Percentiles rank a stretch among this genome's conserved stretches.
These are phyloP conservation scores for Leucosticte australis DNA, from an alignment of 2,113 vertebrate species.

Conservation along the genomic window DNA sequence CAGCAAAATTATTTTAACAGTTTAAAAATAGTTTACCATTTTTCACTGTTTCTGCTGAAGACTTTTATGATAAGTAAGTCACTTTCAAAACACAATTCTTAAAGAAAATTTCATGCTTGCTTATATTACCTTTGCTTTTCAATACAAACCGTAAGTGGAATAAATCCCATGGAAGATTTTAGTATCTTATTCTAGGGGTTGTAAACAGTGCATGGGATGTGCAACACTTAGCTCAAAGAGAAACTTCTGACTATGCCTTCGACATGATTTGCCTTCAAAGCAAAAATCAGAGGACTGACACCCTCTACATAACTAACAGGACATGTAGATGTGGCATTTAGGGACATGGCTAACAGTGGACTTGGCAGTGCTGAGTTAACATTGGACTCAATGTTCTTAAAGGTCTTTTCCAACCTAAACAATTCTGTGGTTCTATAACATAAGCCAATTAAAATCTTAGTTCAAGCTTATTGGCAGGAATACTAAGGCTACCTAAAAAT, in stretches of 20 bases:
- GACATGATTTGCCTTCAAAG: slow-evolving; percentile 12
- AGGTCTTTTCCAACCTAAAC: background rate
- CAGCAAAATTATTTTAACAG: background rate
- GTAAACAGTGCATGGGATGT: background rate
- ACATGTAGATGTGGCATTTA: background rate
- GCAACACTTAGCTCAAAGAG: background rate
- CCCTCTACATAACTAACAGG: background rate
- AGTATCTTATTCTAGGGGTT: background rate
- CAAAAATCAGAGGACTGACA: background rate
- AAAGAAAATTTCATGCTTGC: background rate
- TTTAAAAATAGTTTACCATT: background rate
- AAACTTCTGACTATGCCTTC: background rate
- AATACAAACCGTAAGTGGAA: background rate
- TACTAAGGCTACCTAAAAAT: background rate
- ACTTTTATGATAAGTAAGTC: background rate
- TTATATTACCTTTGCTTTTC: background rate
- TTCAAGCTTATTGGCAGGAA: slow-evolving; percentile 39
- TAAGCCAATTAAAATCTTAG: slow-evolving; percentile 55
- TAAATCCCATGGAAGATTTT: background rate
- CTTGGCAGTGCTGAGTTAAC: background rate
- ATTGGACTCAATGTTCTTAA: background rate
- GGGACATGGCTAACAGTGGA: background rate
- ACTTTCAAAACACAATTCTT: background rate
- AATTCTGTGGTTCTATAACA: background rate
- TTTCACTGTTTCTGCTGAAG: background rate